Conservation (phyloP, 2,888 invertebrate genomes). For the Andrena bucephala region DNA sequence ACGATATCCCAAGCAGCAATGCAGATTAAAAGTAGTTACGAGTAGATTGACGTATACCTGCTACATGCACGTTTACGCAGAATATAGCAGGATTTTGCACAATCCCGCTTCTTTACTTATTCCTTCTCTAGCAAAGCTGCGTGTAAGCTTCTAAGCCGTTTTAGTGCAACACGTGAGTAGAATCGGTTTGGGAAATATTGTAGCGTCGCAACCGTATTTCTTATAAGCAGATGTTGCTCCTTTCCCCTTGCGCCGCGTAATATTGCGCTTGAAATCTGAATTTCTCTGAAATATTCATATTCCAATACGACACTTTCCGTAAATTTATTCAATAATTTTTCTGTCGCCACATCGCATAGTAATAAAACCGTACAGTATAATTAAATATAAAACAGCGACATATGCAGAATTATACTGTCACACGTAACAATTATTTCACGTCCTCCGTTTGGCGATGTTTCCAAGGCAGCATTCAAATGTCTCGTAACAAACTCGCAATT, state of each 20-base stretch:
- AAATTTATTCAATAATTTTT: not conserved
- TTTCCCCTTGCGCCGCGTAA: slow-evolving; percentile 16
- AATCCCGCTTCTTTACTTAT: not conserved
- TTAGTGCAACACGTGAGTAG: slow-evolving; percentile 50
- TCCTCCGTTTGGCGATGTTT: not conserved
- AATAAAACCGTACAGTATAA: not conserved
- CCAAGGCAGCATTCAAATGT: slow-evolving; percentile 5
- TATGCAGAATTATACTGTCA: not conserved
- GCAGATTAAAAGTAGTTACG: too few species aligned
- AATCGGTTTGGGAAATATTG: slow-evolving; percentile 52
- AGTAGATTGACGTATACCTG: too few species aligned
- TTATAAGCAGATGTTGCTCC: slow-evolving; percentile 5
- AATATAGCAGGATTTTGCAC: not conserved
- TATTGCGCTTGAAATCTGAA: slow-evolving; percentile 30
- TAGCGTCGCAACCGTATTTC: slow-evolving; percentile 46
- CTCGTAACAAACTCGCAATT: slow-evolving; percentile 26
- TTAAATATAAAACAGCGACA: too few species aligned
- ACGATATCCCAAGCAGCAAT: too few species aligned
- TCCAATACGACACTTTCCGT: not conserved
- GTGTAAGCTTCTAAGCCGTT: slow-evolving; percentile 31
- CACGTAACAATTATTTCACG: slow-evolving; percentile 3
- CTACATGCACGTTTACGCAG: not conserved
- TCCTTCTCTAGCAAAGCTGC: not conserved
- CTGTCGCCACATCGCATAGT: not conserved
- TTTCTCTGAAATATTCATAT: slow-evolving; percentile 6